Conservation (phyloP, 2,888 invertebrate species). For the Sminthurides aquaticus region DNA sequence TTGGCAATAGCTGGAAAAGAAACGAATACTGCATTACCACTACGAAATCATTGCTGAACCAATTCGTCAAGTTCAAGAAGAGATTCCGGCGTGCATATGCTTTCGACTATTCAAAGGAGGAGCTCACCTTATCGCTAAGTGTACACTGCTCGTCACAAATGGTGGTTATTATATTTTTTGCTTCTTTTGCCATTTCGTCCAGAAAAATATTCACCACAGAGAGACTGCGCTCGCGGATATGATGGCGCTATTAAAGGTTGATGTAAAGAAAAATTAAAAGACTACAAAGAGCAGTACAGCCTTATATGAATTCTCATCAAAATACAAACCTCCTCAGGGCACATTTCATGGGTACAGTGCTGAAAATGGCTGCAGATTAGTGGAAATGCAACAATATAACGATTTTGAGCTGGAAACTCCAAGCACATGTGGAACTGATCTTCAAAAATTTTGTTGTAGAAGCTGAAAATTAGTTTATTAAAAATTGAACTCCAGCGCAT, state of each 20-base stretch:
- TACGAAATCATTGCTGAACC: not conserved
- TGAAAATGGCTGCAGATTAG: constrained; percentile 96
- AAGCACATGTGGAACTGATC: constrained; percentile 98
- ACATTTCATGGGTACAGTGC: constrained; percentile 93
- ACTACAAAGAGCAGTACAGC: not conserved
- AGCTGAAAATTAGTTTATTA: constrained; percentile 50
- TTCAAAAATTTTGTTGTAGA: constrained; percentile 93
- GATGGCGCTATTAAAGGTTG: constrained; percentile 65
- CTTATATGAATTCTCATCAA: too few species aligned
- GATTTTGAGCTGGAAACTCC: constrained; percentile 96
- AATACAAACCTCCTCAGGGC: constrained; percentile 91
- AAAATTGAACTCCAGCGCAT: too few species aligned
- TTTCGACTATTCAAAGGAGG: too few species aligned
- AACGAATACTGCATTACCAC: not conserved
- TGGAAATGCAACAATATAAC: constrained; percentile 96
- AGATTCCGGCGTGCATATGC: too few species aligned
- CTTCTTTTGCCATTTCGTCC: constrained; percentile 98
- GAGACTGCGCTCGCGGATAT: constrained; percentile 87
- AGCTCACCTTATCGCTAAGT: constrained; percentile 74
- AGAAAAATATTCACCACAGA: constrained; percentile 95
- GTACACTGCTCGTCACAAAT: constrained; percentile 98
- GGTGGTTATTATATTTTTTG: constrained; percentile 95
- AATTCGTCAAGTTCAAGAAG: not conserved
- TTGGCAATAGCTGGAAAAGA: constrained; percentile 63
- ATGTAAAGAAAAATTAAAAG: too few species aligned